These are phyloP conservation scores for Falco novaeseelandiae DNA, from an alignment of 2,797 vertebrate genomes.

Conservation along the genomic window DNA sequence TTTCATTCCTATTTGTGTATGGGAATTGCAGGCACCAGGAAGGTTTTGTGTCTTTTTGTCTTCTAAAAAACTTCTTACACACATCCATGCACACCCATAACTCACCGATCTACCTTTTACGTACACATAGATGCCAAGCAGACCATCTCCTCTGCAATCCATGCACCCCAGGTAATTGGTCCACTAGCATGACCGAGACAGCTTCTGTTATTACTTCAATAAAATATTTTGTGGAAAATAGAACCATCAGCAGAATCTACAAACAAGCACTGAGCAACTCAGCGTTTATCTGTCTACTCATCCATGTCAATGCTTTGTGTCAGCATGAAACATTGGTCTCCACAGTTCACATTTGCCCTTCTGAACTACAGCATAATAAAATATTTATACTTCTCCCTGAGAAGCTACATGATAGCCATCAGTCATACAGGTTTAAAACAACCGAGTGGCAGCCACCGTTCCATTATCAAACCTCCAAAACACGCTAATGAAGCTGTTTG, in stretches of 20 bases:
- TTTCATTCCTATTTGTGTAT: neutral
- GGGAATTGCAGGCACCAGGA: neutral
- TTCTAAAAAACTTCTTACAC: neutral
- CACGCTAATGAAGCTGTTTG: neutral
- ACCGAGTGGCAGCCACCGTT: neutral
- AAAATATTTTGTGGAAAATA: conserved; percentile 51
- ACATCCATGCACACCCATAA: neutral
- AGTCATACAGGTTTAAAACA: conserved; percentile 52
- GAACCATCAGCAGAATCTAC: conserved; percentile 62
- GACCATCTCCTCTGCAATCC: neutral
- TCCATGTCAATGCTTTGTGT: conserved; percentile 56
- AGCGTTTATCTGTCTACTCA: conserved; percentile 57
- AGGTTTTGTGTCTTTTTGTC: neutral
- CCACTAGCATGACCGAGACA: neutral
- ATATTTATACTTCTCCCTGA: conserved; percentile 34
- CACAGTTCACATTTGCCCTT: conserved; percentile 43
- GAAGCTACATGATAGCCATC: conserved; percentile 37
- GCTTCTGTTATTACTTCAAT: conserved; percentile 33
- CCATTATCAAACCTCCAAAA: neutral
- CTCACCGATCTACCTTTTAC: neutral
- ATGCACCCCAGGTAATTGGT: neutral
- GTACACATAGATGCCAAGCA: neutral
- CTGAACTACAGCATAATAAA: conserved; percentile 44
- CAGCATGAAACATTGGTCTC: conserved; percentile 53
- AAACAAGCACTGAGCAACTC: conserved; percentile 40